These are phyloP conservation scores for Gymnarchus niloticus DNA, from an alignment of 2,113 vertebrate genomes.

Conservation along the genomic window DNA sequence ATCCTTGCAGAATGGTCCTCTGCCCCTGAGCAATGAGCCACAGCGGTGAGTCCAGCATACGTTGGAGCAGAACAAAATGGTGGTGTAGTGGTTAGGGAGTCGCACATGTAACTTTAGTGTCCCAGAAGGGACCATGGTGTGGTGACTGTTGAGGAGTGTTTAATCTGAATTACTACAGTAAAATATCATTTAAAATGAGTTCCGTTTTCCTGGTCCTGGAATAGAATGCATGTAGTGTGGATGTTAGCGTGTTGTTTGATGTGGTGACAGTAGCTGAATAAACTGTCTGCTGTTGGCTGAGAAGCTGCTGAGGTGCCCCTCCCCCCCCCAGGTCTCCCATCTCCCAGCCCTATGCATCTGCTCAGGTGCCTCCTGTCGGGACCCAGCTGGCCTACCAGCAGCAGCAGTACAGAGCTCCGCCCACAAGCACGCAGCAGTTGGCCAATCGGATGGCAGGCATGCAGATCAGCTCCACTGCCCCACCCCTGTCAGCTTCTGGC, in stretches of 20 bases:
- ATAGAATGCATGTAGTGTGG: not conserved
- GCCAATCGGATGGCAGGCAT: slow-evolving; percentile 86
- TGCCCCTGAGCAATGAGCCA: slow-evolving; percentile 62
- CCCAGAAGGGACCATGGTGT: not conserved
- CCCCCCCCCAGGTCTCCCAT: slow-evolving; percentile 63
- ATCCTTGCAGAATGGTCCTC: slow-evolving; percentile 86
- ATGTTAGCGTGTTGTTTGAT: not conserved
- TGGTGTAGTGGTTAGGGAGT: no score
- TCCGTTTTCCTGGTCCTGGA: not conserved
- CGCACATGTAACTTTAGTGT: not conserved
- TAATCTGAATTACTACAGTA: not conserved
- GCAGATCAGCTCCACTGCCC: slow-evolving; percentile 72
- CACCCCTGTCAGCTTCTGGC: slow-evolving; percentile 67
- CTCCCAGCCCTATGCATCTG: slow-evolving; percentile 73
- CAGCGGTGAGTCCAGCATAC: slow-evolving; percentile 64
- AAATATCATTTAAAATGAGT: not conserved
- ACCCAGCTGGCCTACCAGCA: slow-evolving; percentile 65
- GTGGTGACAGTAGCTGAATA: not conserved
- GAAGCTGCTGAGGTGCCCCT: no score
- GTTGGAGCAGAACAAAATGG: not conserved
- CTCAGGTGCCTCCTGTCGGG: slow-evolving; percentile 62
- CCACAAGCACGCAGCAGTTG: slow-evolving; percentile 75
- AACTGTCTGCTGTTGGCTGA: no score
- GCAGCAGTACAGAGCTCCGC: slow-evolving; percentile 72
- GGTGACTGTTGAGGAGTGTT: not conserved